phyloP scores from a whole-genome alignment of 1,140 invertebrate species.

The Oedothorax gibbosus region DNA sequence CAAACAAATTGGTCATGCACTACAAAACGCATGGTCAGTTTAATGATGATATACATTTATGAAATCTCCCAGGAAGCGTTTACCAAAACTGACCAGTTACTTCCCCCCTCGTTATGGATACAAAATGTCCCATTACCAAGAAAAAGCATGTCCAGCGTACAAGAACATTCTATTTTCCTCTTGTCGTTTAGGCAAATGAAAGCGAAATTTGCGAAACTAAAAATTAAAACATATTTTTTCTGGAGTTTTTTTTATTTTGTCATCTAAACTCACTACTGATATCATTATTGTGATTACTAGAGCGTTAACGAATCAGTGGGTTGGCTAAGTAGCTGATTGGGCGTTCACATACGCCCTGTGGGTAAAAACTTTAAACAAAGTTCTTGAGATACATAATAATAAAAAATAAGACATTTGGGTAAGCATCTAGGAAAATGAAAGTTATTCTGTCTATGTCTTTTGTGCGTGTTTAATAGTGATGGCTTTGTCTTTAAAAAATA shows the following conservation, averaged over 20 bases:
- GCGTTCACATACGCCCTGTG: neutral
- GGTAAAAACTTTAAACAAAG: neutral
- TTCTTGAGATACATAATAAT: too few relatives aligned
- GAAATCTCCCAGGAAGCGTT: too few relatives aligned
- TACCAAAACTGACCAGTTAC: too few relatives aligned
- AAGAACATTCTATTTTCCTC: slow-evolving; percentile 23
- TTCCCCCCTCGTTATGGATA: too few relatives aligned
- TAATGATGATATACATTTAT: too few relatives aligned
- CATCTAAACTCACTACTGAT: neutral
- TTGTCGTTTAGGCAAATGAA: slow-evolving; percentile 19
- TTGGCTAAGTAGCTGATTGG: neutral
- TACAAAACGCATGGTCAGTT: too few relatives aligned
- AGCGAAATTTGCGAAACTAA: slow-evolving; percentile 38
- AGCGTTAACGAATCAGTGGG: slow-evolving; percentile 7
- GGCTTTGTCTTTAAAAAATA: too few relatives aligned
- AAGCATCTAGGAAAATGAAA: slow-evolving; percentile 8
- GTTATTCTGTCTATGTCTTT: too few relatives aligned
- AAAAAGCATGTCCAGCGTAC: neutral
- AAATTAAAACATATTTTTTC: slow-evolving; percentile 18
- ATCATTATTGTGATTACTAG: slow-evolving; percentile 25
- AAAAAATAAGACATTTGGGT: neutral
- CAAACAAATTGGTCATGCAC: too few relatives aligned
- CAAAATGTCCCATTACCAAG: neutral
- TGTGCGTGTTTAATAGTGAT: too few relatives aligned
- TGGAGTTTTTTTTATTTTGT: neutral